Conservation (phyloP, 2,113 vertebrate species). For the Corydoras sp. region DNA sequence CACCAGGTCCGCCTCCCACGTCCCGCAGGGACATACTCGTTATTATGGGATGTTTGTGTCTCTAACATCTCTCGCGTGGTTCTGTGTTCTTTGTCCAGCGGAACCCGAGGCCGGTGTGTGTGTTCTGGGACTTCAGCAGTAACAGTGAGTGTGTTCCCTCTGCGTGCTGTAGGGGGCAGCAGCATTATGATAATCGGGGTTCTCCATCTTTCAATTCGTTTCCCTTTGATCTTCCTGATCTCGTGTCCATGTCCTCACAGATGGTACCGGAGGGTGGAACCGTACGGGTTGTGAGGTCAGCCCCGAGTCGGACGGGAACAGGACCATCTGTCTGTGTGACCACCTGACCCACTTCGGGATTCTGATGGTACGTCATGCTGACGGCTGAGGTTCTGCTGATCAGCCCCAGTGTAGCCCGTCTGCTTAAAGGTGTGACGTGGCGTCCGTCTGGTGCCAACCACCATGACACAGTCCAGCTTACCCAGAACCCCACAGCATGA, state of each 20-base stretch:
- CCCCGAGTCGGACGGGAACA: conserved; percentile 61
- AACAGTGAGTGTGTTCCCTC: conserved; percentile 67
- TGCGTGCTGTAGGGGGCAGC: too few species aligned
- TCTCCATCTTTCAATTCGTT: too few species aligned
- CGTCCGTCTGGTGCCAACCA: too few species aligned
- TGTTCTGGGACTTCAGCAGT: conserved; percentile 89
- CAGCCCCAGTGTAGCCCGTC: too few species aligned
- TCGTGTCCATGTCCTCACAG: conserved; percentile 54
- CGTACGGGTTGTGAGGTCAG: conserved; percentile 65
- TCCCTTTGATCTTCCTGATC: neutral
- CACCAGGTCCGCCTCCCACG: conserved; percentile 61
- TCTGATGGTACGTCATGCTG: conserved; percentile 76
- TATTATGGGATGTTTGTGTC: too few species aligned
- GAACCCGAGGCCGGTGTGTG: conserved; percentile 65
- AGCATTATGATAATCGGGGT: too few species aligned
- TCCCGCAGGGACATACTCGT: neutral
- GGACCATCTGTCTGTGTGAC: conserved; percentile 81
- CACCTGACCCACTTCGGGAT: conserved; percentile 94
- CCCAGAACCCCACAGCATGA: too few species aligned
- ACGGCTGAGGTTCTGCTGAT: neutral
- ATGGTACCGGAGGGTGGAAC: conserved; percentile 82
- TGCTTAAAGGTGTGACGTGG: too few species aligned
- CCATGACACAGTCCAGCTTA: too few species aligned
- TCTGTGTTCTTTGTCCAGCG: conserved; percentile 58
- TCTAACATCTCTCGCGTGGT: too few species aligned